phyloP scores from a whole-genome alignment of 2,888 invertebrate genomes.

The Lithophane socia region DNA sequence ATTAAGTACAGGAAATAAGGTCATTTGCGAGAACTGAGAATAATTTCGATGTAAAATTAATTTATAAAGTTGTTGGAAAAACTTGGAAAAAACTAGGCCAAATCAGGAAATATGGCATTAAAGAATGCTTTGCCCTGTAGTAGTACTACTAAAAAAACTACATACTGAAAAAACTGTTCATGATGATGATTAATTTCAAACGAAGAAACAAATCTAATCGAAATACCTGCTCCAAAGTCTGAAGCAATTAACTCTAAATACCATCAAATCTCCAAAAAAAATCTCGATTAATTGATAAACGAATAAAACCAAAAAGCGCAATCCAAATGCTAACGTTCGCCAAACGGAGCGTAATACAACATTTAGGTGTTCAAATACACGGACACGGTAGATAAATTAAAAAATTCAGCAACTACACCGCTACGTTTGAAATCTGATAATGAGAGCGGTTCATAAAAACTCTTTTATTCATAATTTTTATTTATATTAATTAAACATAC shows the following conservation, averaged over 20 bases:
- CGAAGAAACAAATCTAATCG: background rate
- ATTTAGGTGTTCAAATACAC: conserved; percentile 74
- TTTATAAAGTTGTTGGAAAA: background rate
- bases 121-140: background rate
- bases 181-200: background rate
- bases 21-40: background rate
- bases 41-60: background rate
- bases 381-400: conserved; percentile 85
- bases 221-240: background rate
- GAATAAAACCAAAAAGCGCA: conserved; percentile 55
- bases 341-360: conserved; percentile 77
- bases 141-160: no score
- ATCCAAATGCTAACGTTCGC: conserved; percentile 71
- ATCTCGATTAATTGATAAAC: conserved; percentile 65
- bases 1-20: conserved; percentile 21
- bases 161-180: background rate
- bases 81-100: background rate
- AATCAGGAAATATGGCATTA: background rate
- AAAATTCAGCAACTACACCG: conserved; percentile 75
- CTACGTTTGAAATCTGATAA: conserved; percentile 80
- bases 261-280: conserved; percentile 25
- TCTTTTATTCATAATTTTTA: conserved; percentile 82
- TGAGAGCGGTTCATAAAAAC: conserved; percentile 77
- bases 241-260: conserved; percentile 18
- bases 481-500: conserved; percentile 86